Base-by-base conservation (phyloP, 2,797 vertebrate genomes). In the Setipinna tenuifilis region DNA sequence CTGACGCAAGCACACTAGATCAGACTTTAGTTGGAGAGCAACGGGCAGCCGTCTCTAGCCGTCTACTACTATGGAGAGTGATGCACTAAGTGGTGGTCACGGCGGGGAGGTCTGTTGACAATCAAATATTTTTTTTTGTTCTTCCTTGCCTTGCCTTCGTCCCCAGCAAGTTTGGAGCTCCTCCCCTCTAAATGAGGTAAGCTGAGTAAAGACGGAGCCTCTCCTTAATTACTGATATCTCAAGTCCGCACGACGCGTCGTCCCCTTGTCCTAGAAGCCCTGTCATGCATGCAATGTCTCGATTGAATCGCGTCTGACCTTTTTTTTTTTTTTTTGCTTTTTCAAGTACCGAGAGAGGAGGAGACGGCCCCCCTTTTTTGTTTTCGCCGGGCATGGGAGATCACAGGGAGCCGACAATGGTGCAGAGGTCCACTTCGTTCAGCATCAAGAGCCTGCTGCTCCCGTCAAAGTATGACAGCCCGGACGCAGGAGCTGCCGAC, bases 371-470 rank as follows among this genome's bases (percentile, higher is more conserved):
- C 71, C 78, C 78, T 82, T 83, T 87, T 83, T 85, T 81, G 87
- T 87, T 25, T 50, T 81, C 81, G 71, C 85, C 83, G 86, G 89
- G 87, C 80, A 92, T 92, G 91, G 91, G 90, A 84, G 91, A 92
- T 88, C 86, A 87, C 81, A 91, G 87, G 41, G 91, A 92, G 86
- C 89, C 88, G 85, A 92, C 87, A 84, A 91, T 90, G 91, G 91
- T 93, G 87, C 91, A 92, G 80, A 92, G 91, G 88, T 92, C 91
- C 83, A 91, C 89, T 84, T 92, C 92, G 50, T 93, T 93, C 85
- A 93, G 91, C 83, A 93, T 93, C 89, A 92, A 92, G 81, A 93
- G 91, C 85, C 87, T 93, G 61, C 88, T 93, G 85, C 91, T 93
- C 19, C 91, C 92, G n/a, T 89, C 91, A 28, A 92, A 90, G 85